Evolutionary conservation across 2,113 vertebrate species (phyloP), one percentile per base, ranked within the genome.

Genomic region (Stegostoma tigrinum): DNA sequence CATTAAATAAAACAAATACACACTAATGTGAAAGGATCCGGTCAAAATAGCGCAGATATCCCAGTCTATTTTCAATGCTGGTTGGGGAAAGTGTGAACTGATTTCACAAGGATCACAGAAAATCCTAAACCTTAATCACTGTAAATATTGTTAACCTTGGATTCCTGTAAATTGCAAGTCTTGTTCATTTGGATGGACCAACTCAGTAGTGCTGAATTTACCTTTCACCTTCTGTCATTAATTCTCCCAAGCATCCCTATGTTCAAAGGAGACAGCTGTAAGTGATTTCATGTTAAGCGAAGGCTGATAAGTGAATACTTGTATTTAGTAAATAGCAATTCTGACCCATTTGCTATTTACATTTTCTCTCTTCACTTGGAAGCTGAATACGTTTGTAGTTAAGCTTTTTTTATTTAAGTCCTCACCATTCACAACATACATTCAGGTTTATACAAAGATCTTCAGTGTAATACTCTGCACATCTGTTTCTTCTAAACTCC

Each of bases 1-100:
- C 52, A 96, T 85, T n/a, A 75, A 95, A 95, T 95, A 95, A 75
- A 72, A 70, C 67, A 95, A 95, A 95, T 95, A 52, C 67, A 30
- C 68, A 75, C 94, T 52, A 95, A 95, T 95, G 68, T 72, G 45
- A 34, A 72, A 75, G 42, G 67, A 45, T 52, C 42, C 45, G 3
- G 95, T 95, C 48, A 86, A 30, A 61, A 61, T 42, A 85, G 78
- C 21, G 38, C 95, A 95, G 61, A 10, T 61, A 80, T 66, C 64
- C n/a, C 52, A 85, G 17, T 95, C 64, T 15, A 21, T 95, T 66
- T 85, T 85, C 12, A 19, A 72, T 8, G 52, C 14, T 72, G 45
- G 75, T 75, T 75, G 68, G 67, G 67, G 14, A 72, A 95, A 72
- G 8, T 70, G 67, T 95, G 68, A 72, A 14, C 42, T 19, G 68